These are phyloP conservation scores for Aporrectodea caliginosa DNA, from an alignment of 1,140 invertebrate genomes.

Conservation along the genomic window DNA sequence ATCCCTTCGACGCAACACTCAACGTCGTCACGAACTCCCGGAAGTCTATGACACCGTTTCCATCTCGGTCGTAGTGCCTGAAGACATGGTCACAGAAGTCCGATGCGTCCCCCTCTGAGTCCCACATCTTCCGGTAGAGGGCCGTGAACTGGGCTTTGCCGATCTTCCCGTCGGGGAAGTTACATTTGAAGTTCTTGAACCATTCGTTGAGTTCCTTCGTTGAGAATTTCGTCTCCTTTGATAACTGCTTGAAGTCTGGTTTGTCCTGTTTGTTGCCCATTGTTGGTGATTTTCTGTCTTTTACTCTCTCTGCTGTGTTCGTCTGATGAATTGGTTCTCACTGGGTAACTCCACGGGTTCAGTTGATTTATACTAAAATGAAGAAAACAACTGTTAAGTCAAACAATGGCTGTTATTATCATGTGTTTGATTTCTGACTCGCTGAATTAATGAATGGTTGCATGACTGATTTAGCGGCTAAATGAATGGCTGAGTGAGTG, in stretches of 20 bases:
- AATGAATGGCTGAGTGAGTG: too few relatives aligned
- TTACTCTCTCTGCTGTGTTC: too few relatives aligned
- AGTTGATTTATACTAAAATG: too few relatives aligned
- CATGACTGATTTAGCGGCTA: too few relatives aligned
- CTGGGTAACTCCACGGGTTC: too few relatives aligned
- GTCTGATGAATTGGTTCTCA: too few relatives aligned
- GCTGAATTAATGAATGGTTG: too few relatives aligned
- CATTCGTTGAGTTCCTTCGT: slow-evolving; percentile 21
- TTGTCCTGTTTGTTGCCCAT: slow-evolving; percentile 20
- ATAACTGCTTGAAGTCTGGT: slow-evolving; percentile 17
- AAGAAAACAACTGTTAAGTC: too few relatives aligned
- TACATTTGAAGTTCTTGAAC: slow-evolving; percentile 27
- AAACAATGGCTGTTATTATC: too few relatives aligned
- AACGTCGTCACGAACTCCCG: slow-evolving; percentile 92
- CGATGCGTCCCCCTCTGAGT: slow-evolving; percentile 92
- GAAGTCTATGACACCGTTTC: slow-evolving; percentile 95
- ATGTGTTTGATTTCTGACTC: too few relatives aligned
- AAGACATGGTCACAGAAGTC: slow-evolving; percentile 99
- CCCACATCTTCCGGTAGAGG: slow-evolving; percentile 22
- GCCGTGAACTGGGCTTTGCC: slow-evolving; percentile 11
- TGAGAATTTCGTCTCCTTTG: slow-evolving; percentile 23
- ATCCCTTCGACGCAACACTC: slow-evolving; percentile 68
- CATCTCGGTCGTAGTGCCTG: slow-evolving; percentile 94
- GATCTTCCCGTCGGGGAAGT: slow-evolving; percentile 25
- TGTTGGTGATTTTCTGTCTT: too few relatives aligned